Evolutionary conservation across 2,888 invertebrate genomes (phyloP).

Genomic region (Vanessa cardui): DNA sequence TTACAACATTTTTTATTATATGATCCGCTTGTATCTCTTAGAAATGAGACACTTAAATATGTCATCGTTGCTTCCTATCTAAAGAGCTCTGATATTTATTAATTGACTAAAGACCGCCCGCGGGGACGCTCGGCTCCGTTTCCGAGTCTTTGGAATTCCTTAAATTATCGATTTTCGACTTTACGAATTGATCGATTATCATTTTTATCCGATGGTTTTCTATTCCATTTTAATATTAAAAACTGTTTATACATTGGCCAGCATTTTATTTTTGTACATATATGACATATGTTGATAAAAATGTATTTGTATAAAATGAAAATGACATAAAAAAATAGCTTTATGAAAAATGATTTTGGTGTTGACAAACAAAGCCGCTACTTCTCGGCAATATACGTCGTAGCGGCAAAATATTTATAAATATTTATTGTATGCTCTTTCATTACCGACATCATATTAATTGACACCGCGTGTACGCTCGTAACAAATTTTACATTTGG

Average conservation of each 20-base stretch:
- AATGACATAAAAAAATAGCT: neutral
- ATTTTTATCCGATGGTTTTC: constrained; percentile 22
- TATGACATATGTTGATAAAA: no score
- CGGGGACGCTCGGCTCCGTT: constrained; percentile 42
- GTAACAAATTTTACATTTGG: constrained; percentile 13
- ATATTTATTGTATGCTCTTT: constrained; percentile 14
- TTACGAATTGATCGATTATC: constrained; percentile 27
- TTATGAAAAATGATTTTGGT: constrained; percentile 3
- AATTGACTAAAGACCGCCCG: constrained; percentile 49
- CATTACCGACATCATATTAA: constrained; percentile 5
- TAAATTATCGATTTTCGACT: constrained; percentile 28
- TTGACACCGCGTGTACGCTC: constrained; percentile 1
- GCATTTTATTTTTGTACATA: neutral
- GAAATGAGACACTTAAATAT: constrained; percentile 75
- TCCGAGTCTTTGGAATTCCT: constrained; percentile 44
- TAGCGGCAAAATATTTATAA: constrained; percentile 15
- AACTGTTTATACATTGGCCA: neutral
- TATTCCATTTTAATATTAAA: neutral
- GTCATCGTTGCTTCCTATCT: constrained; percentile 77
- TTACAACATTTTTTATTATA: constrained; percentile 65
- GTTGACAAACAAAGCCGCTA: neutral
- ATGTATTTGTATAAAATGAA: no score
- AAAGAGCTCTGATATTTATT: constrained; percentile 68
- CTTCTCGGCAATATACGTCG: constrained; percentile 11
- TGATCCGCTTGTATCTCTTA: constrained; percentile 67